Base-by-base conservation (phyloP, 2,113 vertebrate species). In the Gambusia affinis region DNA sequence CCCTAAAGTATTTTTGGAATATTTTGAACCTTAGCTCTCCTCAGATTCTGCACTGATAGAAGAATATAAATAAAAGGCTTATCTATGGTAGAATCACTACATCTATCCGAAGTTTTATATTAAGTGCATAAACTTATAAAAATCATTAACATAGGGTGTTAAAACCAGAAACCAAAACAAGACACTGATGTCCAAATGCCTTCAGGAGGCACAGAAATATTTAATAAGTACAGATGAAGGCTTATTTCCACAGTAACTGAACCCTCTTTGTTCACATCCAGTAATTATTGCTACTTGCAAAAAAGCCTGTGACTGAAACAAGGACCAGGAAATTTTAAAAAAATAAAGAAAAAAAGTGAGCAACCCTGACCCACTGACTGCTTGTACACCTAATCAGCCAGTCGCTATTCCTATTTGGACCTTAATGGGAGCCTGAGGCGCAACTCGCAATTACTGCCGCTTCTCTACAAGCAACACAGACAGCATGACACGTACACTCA, bases 321-420 rank as follows among this genome's bases (percentile, higher is more conserved):
- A 85, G 81, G 60, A 88, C 76, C 70, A 72, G 78, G 72, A 73
- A 87, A 89, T n/a, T n/a, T n/a, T 80, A 74, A 74, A 39, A 75
- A 57, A 42, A 70, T 76, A 74, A 73, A 87, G 87, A 81, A 73
- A 39, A 73, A 57, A 7, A n/a, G 22, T n/a, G 22, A 57, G 22
- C 4, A 5, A 19, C 71, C 33, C 12, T 67, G 74, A 85, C 81
- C 80, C 80, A 75, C 73, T 88, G 89, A 91, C 90, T 70, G 27
- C 80, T 68, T 15, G 60, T 73, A 81, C 79, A 88, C 81, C 89
- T 89, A 87, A 93, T 89, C 87, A 88, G 75, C 67, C 84, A 65
- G 76, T 70, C 60, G 12, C 79, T 85, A 77, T 79, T 89, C 72
- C 54, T 90, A 85, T 89, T 83, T 80, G 70, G 63, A 71, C 64